Evolutionary conservation across 2,888 invertebrate species (phyloP).

Genomic region (Andrena haemorrhoa): DNA sequence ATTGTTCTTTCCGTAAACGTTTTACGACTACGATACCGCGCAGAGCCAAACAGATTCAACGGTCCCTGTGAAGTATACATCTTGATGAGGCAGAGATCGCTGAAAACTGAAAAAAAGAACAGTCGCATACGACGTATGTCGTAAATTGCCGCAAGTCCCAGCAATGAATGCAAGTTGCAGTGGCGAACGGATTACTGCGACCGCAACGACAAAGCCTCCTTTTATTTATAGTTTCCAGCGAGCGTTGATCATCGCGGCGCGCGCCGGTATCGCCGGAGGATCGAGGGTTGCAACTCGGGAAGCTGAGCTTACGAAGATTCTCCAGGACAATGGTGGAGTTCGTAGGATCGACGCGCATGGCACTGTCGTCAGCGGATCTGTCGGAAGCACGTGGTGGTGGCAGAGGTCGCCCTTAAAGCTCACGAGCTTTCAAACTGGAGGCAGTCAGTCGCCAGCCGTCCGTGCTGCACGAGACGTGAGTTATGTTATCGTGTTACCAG

Average conservation of each 20-base stretch:
- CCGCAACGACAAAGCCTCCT: slow-evolving; percentile 9
- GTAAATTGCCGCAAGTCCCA: slow-evolving; percentile 6
- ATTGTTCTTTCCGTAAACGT: not conserved
- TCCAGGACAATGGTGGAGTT: slow-evolving; percentile 34
- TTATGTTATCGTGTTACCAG: slow-evolving; percentile 55
- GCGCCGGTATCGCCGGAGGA: slow-evolving; percentile 11
- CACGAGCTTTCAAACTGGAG: slow-evolving; percentile 76
- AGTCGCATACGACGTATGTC: not conserved
- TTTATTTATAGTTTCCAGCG: slow-evolving; percentile 30
- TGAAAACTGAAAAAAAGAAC: not conserved
- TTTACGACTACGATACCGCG: not conserved
- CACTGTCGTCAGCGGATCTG: slow-evolving; percentile 47
- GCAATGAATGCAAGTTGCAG: slow-evolving; percentile 30
- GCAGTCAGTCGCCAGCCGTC: slow-evolving; percentile 80
- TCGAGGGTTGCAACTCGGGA: slow-evolving; percentile 21
- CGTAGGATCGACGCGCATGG: slow-evolving; percentile 42
- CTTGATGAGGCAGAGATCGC: not conserved
- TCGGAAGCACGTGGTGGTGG: slow-evolving; percentile 76
- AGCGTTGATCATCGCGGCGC: slow-evolving; percentile 21
- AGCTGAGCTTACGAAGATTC: slow-evolving; percentile 27
- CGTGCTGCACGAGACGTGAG: slow-evolving; percentile 72
- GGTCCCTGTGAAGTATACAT: not conserved
- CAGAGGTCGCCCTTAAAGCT: slow-evolving; percentile 67
- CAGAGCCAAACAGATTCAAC: not conserved
- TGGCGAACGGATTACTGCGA: slow-evolving; percentile 20